Percentiles rank a stretch among this genome's conserved stretches.
Conservation (phyloP, 2,797 vertebrate species). For the Brotogeris chrysoptera region DNA sequence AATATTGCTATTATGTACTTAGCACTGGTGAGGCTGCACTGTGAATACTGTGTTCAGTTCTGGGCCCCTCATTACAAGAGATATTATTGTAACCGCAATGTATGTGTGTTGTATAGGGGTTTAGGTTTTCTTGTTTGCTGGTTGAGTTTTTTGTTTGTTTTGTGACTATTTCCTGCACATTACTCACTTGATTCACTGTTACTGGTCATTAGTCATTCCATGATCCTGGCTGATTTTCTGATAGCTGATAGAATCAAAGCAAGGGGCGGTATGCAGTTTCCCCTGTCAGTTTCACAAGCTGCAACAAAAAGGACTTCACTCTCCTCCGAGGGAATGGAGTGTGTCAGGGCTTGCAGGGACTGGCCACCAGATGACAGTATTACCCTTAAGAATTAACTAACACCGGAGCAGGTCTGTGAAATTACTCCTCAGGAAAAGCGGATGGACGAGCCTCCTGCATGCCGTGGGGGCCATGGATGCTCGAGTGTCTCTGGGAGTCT, state of each 20-base stretch:
- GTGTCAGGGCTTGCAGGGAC: background rate
- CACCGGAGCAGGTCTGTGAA: fast-evolving
- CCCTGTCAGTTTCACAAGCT: no score
- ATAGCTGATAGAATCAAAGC: background rate
- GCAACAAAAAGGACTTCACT: no score
- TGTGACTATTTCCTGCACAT: background rate
- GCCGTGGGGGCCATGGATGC: fast-evolving
- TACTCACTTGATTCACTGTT: background rate
- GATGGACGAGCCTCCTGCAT: background rate
- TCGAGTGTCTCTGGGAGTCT: background rate
- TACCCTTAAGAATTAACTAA: background rate
- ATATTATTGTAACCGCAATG: background rate
- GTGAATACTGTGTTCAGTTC: background rate
- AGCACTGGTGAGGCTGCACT: background rate
- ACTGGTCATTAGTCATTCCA: background rate
- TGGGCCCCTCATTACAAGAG: background rate
- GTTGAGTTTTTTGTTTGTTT: background rate
- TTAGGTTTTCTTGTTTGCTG: background rate
- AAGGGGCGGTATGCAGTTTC: background rate
- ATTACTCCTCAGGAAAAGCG: fast-evolving
- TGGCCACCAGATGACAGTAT: conserved; percentile 53
- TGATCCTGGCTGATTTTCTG: background rate
- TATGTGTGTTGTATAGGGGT: no score
- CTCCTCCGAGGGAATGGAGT: fast-evolving
- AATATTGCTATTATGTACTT: background rate